These are phyloP conservation scores for Hypselothyrea guttata DNA, from an alignment of 2,888 invertebrate species.

Conservation along the genomic window DNA sequence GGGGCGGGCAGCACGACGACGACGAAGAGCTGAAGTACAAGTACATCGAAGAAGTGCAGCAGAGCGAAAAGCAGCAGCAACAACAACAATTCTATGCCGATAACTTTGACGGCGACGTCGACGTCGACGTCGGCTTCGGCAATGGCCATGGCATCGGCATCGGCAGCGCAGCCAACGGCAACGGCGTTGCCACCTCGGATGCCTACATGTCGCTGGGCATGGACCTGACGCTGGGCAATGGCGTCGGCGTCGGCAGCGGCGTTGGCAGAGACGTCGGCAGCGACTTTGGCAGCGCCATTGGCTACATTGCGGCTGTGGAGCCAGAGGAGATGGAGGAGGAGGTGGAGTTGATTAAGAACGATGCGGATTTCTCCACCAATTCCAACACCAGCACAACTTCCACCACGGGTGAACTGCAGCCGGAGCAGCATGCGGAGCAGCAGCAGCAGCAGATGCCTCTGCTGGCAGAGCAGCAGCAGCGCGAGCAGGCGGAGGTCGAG, in stretches of 20 bases:
- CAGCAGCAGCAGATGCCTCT: constrained; percentile 20
- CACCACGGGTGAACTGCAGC: constrained; percentile 44
- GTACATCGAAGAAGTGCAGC: constrained; percentile 88
- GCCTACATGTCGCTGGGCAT: constrained; percentile 55
- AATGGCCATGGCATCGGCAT: constrained; percentile 36
- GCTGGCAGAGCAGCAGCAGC: constrained; percentile 11
- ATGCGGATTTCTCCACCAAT: constrained; percentile 76
- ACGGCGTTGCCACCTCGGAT: constrained; percentile 35
- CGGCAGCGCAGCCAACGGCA: constrained; percentile 46
- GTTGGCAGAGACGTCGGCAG: too few species aligned
- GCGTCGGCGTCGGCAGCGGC: constrained; percentile 40
- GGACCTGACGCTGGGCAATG: constrained; percentile 63
- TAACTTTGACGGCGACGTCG: constrained; percentile 44
- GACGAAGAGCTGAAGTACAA: constrained; percentile 96
- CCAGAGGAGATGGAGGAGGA: constrained; percentile 69
- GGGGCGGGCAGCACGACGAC: constrained; percentile 66
- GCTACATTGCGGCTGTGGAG: constrained; percentile 31
- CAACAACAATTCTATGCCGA: constrained; percentile 56
- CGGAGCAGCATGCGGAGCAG: constrained; percentile 25
- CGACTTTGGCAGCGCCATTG: constrained; percentile 29
- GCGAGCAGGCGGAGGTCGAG: constrained; percentile 27
- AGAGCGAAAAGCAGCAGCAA: constrained; percentile 80
- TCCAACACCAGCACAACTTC: constrained; percentile 70
- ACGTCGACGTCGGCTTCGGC: constrained; percentile 34
- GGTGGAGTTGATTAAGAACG: constrained; percentile 73